Base-by-base conservation (phyloP, 2,888 invertebrate genomes). In the Polylopha cassiicola region DNA sequence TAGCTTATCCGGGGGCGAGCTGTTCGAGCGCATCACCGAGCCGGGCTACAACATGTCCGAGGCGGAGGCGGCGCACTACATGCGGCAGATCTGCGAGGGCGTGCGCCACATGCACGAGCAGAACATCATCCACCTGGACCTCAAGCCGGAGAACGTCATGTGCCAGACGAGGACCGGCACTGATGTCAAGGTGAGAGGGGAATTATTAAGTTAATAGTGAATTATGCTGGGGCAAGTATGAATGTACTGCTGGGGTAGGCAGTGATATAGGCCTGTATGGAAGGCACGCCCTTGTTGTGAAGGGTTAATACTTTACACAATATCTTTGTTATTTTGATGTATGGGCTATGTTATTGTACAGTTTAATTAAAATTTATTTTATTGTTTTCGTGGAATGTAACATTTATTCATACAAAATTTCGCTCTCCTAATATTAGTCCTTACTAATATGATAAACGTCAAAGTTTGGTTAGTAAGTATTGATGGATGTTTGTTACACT, bases 71-170 rank as follows among this genome's bases (percentile, higher is more conserved):
- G 97, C 98, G 46, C 97, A 98, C 77, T 99, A 99, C 86, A 98
- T 99, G 95, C 86, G 98, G 39, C 99, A 99, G 86, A 95, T 99
- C 42, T 99, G 98, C 75, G 98, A 99, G 67, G 99, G 94, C 8
- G 94, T 99, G 21, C 90, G 94, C 51, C 98, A 99, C 70, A 99
- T 99, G 99, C 99, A 99, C 73, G 99, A 99, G 64, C 95, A 95
- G 87, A 99, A 98, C 81, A 99, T 99, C 62, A 98, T 99, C 39
- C 99, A 99, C 68, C 88, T 99, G 29, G 95, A 96, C 68, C 92
- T 97, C 45, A 95, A 98, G 86, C 99, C 99, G 0, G 99, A 99
- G 77, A 99, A 99, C 75, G 98, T 99, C 47, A 98, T 99, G 98
- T 99, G 99, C 79, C 97, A 98, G 74, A 99, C 98, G 0, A 92